Base-by-base conservation (phyloP, 2,888 invertebrate genomes). In the Drosophila diplacantha region DNA sequence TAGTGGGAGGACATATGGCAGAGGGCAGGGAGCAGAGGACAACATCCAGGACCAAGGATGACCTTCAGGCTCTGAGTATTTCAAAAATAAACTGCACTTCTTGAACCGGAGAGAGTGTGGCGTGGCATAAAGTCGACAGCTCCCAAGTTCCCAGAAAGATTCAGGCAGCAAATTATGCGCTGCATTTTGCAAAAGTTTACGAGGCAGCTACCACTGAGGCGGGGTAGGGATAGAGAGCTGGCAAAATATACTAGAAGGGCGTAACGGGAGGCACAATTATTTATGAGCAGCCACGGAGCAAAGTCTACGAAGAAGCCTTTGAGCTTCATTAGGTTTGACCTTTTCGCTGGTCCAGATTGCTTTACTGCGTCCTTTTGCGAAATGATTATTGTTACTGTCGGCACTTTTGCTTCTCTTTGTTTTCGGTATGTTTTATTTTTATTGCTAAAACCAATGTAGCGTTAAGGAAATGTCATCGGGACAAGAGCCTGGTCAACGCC, bases 221-320 rank as follows among this genome's bases (percentile, higher is more conserved):
- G 18, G 43, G n/a, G n/a, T 1, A 32, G 6, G 7, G 34, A 18
- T 18, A 18, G 5, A 5, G 18, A 18, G 22, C 14, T 11, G 18
- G 18, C 29, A 44, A 29, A 20, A 12, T 29, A 18, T 20, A 16
- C 41, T 41, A 41, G 35, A 22, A 46, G 50, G 54, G 29, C 52
- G 47, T 14, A 37, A 32, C 29, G 34, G 54, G 54, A 35, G 54
- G 54, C 11, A 22, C 65, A 65, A 44, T 58, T 65, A 77, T 72
- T 77, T 81, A 81, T 77, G 81, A 66, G 54, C 69, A 65, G 61
- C 69, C 81, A 74, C 77, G 81, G 34, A 46, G 34, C 41, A 39
- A 69, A 51, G 69, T 69, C 69, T 51, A 69, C 62, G 35, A 39
- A 44, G 53, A 29, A 63, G 39, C 46, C 54, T 51, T 54, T 49